Evolutionary conservation across 2,113 vertebrate species (phyloP).

Genomic region (Malurus elegans): DNA sequence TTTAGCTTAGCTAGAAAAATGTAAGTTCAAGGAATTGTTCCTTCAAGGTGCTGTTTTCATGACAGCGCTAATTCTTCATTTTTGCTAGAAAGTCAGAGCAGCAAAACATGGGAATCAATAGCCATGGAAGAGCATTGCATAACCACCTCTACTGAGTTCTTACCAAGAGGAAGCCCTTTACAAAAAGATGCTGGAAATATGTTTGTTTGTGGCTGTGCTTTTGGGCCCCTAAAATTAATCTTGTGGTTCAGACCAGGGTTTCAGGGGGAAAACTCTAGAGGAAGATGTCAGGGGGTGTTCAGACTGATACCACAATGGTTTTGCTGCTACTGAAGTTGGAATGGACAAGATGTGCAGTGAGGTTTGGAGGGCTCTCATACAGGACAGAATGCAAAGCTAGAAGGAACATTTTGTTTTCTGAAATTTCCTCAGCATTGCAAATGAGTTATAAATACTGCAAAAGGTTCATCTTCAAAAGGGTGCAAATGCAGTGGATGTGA

Average conservation of each 20-base stretch:
- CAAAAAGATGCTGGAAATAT: neutral
- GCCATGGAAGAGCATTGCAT: neutral
- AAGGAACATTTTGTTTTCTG: neutral
- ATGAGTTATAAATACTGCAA: neutral
- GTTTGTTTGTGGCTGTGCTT: neutral
- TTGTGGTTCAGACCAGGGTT: neutral
- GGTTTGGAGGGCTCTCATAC: neutral
- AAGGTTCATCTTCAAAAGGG: neutral
- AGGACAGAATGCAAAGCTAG: neutral
- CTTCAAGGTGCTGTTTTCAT: neutral
- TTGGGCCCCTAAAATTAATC: neutral
- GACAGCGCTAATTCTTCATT: neutral
- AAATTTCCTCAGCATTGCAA: neutral
- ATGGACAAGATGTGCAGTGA: neutral
- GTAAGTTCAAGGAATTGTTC: neutral
- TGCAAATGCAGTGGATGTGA: neutral
- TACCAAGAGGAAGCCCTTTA: neutral
- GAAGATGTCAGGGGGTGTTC: neutral
- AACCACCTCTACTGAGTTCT: neutral
- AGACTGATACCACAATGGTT: neutral
- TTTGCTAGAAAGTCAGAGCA: neutral
- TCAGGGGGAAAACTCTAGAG: too few species aligned
- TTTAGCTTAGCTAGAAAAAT: neutral
- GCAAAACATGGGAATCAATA: neutral
- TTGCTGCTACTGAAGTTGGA: neutral